These are phyloP conservation scores for Schizotus pectinicornis DNA, from an alignment of 2,888 invertebrate species.

Conservation along the genomic window DNA sequence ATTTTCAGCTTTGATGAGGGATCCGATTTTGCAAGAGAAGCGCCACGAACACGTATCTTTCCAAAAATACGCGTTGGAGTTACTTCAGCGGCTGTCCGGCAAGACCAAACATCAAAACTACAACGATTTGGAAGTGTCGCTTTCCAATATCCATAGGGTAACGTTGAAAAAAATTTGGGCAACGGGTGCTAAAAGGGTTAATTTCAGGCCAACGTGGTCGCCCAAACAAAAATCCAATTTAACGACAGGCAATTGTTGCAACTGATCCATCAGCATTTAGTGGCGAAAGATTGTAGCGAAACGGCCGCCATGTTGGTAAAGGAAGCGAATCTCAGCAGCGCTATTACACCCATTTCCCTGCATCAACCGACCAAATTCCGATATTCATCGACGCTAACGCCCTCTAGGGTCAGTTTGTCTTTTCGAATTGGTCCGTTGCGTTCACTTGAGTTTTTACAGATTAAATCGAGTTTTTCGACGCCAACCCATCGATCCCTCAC, in stretches of 20 bases:
- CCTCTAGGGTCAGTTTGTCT: conserved; percentile 57
- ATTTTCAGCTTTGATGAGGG: conserved; percentile 81
- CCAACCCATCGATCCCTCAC: conserved; percentile 26
- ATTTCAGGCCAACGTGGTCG: conserved; percentile 86
- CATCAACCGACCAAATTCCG: conserved; percentile 58
- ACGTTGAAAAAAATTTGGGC: conserved; percentile 37
- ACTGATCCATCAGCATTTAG: conserved; percentile 87
- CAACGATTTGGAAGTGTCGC: conserved; percentile 82
- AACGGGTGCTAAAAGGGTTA: conserved; percentile 12
- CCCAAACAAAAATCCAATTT: conserved; percentile 94
- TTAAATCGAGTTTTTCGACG: conserved; percentile 41
- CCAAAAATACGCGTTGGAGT: conserved; percentile 89
- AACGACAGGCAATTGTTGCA: conserved; percentile 92
- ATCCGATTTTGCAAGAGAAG: conserved; percentile 96
- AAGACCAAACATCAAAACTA: conserved; percentile 83
- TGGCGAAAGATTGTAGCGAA: conserved; percentile 74
- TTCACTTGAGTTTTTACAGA: conserved; percentile 28
- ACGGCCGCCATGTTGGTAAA: conserved; percentile 76
- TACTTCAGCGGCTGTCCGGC: conserved; percentile 90
- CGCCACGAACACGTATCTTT: conserved; percentile 94
- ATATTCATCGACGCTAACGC: conserved; percentile 61
- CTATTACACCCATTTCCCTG: conserved; percentile 56
- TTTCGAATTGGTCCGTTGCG: neutral
- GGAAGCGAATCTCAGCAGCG: conserved; percentile 74
- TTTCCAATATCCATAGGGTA: conserved; percentile 88